Evolutionary conservation across 2,113 vertebrate species (phyloP).

Genomic region (Mixornis gularis): DNA sequence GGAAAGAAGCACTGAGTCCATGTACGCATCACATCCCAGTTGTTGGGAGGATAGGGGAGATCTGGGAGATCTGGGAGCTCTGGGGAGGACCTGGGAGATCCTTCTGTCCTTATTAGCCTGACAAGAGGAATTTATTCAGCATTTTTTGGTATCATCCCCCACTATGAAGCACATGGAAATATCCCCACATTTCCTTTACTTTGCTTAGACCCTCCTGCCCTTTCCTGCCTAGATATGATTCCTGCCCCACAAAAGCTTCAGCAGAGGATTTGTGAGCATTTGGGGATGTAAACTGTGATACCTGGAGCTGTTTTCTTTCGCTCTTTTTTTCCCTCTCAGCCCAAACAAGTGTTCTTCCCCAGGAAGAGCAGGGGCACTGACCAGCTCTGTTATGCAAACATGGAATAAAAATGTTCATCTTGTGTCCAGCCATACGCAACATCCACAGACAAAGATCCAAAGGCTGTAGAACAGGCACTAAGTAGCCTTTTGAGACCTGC

Average conservation of each 20-base stretch:
- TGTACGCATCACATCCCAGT: background rate
- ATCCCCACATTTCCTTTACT: background rate
- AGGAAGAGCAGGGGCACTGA: background rate
- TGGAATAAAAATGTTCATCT: background rate
- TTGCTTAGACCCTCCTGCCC: rapidly evolving
- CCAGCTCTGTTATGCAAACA: background rate
- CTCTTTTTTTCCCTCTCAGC: background rate
- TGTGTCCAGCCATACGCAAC: background rate
- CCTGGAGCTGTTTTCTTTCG: background rate
- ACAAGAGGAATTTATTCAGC: background rate
- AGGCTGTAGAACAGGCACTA: background rate
- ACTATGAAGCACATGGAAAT: background rate
- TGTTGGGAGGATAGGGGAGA: too few relatives aligned
- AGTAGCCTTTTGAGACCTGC: background rate
- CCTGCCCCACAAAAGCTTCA: background rate
- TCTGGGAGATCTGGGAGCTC: too few relatives aligned
- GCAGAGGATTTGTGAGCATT: background rate
- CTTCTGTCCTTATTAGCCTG: background rate
- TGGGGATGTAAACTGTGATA: background rate
- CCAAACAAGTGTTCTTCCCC: background rate
- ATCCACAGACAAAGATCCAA: background rate
- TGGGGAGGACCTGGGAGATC: background rate
- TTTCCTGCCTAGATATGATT: background rate
- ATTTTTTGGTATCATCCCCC: background rate
- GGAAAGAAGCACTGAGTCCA: background rate